phyloP scores from a whole-genome alignment of 1,140 invertebrate genomes.

The Ganaspis sp. region DNA sequence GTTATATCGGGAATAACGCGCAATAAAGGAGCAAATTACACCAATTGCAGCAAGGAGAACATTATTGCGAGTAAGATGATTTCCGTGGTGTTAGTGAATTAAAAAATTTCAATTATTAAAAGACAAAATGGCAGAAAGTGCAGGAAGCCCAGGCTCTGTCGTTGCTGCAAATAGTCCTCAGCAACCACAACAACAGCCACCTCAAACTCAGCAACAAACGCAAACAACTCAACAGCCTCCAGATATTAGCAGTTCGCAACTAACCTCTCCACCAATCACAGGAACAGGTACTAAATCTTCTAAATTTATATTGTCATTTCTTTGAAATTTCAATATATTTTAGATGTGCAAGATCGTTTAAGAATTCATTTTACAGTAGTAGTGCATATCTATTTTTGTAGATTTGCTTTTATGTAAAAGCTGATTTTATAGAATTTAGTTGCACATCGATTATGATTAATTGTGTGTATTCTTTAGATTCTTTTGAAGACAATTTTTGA shows the following conservation, averaged over 20 bases:
- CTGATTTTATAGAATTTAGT: too few species aligned
- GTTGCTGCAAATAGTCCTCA: slow-evolving; percentile 58
- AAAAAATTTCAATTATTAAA: slow-evolving; percentile 15
- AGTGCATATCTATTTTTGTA: too few species aligned
- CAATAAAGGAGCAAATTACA: not conserved
- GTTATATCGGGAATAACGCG: not conserved
- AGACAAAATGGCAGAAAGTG: slow-evolving; percentile 71
- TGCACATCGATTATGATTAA: too few species aligned
- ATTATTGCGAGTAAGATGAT: not conserved
- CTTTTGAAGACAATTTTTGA: too few species aligned
- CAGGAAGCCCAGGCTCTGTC: slow-evolving; percentile 66
- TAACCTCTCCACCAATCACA: slow-evolving; percentile 74
- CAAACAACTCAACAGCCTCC: slow-evolving; percentile 67
- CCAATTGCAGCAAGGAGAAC: not conserved
- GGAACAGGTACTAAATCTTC: slow-evolving; percentile 73
- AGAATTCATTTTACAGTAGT: too few species aligned
- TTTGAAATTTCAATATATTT: not conserved
- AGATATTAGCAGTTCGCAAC: slow-evolving; percentile 74
- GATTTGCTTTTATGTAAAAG: too few species aligned
- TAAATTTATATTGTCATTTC: not conserved
- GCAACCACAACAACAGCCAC: slow-evolving; percentile 51
- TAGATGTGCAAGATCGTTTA: too few species aligned
- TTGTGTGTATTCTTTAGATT: too few species aligned
- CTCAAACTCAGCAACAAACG: slow-evolving; percentile 52
- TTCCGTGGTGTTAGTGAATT: not conserved